Conservation (phyloP, 2,797 vertebrate species). For the Otolemur crassicaudatus region DNA sequence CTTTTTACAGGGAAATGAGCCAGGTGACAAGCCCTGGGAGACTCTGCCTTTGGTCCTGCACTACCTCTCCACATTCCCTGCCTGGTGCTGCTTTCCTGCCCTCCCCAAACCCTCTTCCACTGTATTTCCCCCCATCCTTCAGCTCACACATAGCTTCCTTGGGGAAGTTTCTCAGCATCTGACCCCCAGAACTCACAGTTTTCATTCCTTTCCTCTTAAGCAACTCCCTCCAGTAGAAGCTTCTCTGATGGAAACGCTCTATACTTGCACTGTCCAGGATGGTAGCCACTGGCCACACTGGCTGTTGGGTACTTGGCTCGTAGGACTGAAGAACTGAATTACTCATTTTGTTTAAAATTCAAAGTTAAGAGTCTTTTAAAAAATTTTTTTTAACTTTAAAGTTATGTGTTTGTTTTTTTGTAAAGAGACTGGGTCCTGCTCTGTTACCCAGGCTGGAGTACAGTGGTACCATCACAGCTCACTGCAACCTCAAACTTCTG, state of each 20-base stretch:
- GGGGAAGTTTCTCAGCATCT: background rate
- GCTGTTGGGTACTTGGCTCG: background rate
- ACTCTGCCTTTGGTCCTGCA: background rate
- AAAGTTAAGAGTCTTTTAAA: background rate
- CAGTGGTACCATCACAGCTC: background rate
- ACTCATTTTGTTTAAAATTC: background rate
- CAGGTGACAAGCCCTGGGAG: background rate
- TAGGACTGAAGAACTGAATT: background rate
- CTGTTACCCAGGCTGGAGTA: background rate
- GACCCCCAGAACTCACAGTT: background rate
- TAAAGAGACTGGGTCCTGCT: background rate
- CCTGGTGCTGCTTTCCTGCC: accelerated
- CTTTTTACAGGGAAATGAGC: background rate
- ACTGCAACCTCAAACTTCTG: background rate
- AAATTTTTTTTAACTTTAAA: background rate
- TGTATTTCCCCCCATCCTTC: background rate
- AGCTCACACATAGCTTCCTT: background rate
- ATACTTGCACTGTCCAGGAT: accelerated
- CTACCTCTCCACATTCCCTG: background rate
- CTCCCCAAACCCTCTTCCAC: background rate
- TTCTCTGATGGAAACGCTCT: background rate
- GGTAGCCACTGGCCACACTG: background rate
- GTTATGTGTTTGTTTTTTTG: background rate
- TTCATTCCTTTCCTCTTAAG: background rate
- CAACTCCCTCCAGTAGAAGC: background rate